phyloP scores from a whole-genome alignment of 2,113 vertebrate species.

The Bubalus kerabau region DNA sequence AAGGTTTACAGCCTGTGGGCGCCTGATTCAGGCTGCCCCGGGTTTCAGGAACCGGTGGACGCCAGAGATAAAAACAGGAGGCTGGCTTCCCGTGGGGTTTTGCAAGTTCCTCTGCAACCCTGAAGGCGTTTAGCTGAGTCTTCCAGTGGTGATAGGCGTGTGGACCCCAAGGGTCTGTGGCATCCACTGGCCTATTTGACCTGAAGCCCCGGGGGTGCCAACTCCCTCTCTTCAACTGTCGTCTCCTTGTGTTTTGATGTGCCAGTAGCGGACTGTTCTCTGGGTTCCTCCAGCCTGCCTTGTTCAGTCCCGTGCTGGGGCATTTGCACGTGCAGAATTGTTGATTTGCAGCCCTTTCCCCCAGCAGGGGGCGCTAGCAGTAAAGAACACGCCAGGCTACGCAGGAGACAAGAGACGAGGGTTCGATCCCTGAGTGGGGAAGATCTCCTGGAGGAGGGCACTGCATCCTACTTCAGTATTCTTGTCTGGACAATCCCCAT shows the following conservation, averaged over 20 bases:
- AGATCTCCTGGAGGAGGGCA: neutral
- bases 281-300: neutral
- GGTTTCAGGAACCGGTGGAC: neutral
- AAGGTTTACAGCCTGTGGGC: neutral
- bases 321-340: rapidly evolving
- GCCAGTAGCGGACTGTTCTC: neutral
- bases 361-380: rapidly evolving
- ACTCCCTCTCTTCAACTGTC: rapidly evolving
- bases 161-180: rapidly evolving
- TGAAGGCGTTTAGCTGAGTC: neutral
- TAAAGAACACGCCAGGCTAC: neutral
- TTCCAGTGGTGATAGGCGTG: rapidly evolving
- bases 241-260: neutral
- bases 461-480: neutral
- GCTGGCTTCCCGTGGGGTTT: neutral
- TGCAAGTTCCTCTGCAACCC: neutral
- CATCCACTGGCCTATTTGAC: neutral
- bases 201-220: rapidly evolving
- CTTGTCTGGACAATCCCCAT: neutral
- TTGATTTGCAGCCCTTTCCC: neutral
- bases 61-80: neutral
- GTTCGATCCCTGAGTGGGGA: rapidly evolving
- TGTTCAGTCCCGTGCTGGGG: rapidly evolving
- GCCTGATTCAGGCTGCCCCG: neutral
- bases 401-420: neutral